phyloP scores from a whole-genome alignment of 2,888 invertebrate genomes.

The Fragum whitleyi region DNA sequence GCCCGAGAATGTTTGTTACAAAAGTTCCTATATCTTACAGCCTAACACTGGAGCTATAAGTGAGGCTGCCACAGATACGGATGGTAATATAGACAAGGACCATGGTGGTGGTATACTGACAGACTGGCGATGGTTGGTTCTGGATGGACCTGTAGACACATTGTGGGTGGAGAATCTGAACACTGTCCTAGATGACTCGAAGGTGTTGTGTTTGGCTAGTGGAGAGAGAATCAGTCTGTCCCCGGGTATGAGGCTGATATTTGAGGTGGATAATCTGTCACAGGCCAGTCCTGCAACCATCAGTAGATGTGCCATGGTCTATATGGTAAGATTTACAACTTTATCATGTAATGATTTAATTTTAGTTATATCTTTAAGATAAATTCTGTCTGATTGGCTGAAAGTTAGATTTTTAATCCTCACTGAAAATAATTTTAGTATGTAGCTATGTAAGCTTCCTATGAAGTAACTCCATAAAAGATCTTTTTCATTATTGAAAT shows the following conservation, averaged over 20 bases:
- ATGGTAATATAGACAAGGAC: conserved; percentile 64
- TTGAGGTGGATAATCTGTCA: conserved; percentile 85
- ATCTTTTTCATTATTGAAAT: no score
- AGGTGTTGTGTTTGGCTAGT: conserved; percentile 84
- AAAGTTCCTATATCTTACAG: conserved; percentile 38
- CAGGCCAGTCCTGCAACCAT: conserved; percentile 85
- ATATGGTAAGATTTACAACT: conserved; percentile 80
- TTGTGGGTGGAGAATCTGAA: conserved; percentile 85
- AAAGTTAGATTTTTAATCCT: no score
- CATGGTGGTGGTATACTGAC: conserved; percentile 64
- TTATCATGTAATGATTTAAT: no score
- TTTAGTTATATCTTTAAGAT: no score
- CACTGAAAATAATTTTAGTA: no score
- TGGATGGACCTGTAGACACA: conserved; percentile 85
- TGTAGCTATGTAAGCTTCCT: no score
- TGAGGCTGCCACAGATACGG: conserved; percentile 55
- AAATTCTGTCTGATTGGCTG: background rate
- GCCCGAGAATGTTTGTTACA: no score
- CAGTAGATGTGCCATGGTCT: conserved; percentile 85
- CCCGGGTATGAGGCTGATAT: conserved; percentile 83
- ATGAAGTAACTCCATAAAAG: no score
- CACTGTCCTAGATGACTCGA: conserved; percentile 85
- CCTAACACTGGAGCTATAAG: conserved; percentile 57
- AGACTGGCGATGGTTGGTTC: conserved; percentile 84
- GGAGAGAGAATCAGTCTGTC: conserved; percentile 84